Conservation (phyloP, 2,888 invertebrate genomes). For the Aspidiotus rigidus region DNA sequence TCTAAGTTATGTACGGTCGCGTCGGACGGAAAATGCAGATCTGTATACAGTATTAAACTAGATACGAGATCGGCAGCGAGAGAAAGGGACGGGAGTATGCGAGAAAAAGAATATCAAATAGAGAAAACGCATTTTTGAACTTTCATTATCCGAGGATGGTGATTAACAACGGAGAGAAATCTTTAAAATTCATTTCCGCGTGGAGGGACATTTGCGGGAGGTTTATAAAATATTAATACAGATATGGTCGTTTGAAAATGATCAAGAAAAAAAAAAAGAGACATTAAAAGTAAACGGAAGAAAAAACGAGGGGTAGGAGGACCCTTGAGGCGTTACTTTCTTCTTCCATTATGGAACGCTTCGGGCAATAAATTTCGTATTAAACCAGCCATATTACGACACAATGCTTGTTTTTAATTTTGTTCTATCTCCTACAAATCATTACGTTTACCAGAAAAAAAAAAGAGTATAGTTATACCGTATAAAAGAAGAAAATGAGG, state of each 20-base stretch:
- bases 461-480: slow-evolving; percentile 6
- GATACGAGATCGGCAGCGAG: background rate
- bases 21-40: too few species aligned
- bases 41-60: background rate
- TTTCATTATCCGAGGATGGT: slow-evolving; percentile 30
- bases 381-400: slow-evolving; percentile 33
- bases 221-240: slow-evolving; percentile 33
- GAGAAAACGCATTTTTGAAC: slow-evolving; percentile 31
- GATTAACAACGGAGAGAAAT: slow-evolving; percentile 32
- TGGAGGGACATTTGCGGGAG: slow-evolving; percentile 29
- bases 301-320: slow-evolving; percentile 21
- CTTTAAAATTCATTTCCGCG: slow-evolving; percentile 33
- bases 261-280: slow-evolving; percentile 32
- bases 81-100: background rate
- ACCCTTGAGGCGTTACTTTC: slow-evolving; percentile 32
- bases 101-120: background rate
- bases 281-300: slow-evolving; percentile 33
- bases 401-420: slow-evolving; percentile 33
- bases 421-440: slow-evolving; percentile 33
- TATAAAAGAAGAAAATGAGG: slow-evolving; percentile 24
- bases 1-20: too few species aligned
- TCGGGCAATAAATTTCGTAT: slow-evolving; percentile 33
- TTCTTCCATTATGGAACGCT: slow-evolving; percentile 33
- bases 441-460: slow-evolving; percentile 26
- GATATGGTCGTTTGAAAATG: slow-evolving; percentile 33